Conservation (phyloP, 2,113 vertebrate species). For the Sigmodon hispidus region DNA sequence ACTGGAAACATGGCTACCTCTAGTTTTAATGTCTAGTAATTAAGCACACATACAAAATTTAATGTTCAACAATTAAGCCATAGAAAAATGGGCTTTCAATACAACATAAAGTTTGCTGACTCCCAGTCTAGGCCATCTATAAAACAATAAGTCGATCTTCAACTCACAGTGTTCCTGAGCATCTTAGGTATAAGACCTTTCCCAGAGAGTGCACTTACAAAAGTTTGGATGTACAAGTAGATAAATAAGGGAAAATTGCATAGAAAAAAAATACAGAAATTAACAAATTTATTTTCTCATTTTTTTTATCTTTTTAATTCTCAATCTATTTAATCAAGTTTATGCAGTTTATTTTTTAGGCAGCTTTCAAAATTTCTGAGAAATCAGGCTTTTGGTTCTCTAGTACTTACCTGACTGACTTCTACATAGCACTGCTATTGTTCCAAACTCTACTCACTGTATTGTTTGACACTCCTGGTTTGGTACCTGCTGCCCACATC, state of each 20-base stretch:
- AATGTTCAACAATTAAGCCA: neutral
- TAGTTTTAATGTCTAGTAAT: neutral
- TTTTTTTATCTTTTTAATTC: no score
- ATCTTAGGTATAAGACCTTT: neutral
- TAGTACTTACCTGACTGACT: neutral
- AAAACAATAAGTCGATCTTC: neutral
- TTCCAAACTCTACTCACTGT: neutral
- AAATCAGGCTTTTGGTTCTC: neutral
- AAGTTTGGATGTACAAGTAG: neutral
- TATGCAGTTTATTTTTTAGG: neutral
- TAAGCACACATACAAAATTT: neutral
- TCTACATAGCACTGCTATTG: rapidly evolving
- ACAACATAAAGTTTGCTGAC: neutral
- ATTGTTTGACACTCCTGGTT: no score
- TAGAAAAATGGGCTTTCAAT: neutral
- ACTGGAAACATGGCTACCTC: neutral
- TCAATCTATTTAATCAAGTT: neutral
- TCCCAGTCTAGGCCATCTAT: neutral
- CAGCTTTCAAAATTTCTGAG: neutral
- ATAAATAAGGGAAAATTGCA: neutral
- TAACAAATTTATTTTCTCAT: neutral
- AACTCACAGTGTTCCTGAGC: neutral
- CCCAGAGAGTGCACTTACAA: neutral
- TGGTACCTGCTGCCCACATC: no score
- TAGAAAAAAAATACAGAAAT: neutral